Base-by-base conservation (phyloP, 1,140 invertebrate genomes). In the Nasonia giraulti region DNA sequence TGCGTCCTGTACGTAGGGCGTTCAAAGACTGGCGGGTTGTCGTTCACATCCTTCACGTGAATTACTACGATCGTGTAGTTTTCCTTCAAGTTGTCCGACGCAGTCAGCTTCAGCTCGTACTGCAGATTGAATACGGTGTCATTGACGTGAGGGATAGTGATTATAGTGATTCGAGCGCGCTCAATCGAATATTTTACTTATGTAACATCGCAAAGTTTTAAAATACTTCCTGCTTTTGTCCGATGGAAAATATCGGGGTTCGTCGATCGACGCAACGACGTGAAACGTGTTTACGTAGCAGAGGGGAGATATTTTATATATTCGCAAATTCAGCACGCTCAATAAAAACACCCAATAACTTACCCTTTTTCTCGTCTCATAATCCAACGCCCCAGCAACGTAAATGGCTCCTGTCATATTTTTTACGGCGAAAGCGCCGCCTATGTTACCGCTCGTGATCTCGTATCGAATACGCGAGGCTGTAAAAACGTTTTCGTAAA, bases 381-480 rank as follows among this genome's bases (percentile, higher is more conserved):
- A 98, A 93, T 98, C 97, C 87, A 98, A 94, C 68, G 98, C 97
- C 85, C 98, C 97, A 31, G 98, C 98, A 74, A 99, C 98, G 92
- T 98, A 99, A 93, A 99, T 99, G 90, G 97, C 98, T 87, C 98
- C 98, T 85, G 98, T 99, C 95, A 98, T 98, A 92, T 98, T 98
- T 93, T 99, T 98, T 86, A 99, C 98, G 85, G 98, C 98, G 93
- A 99, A 99, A 47, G 98, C 97, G 89, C 98, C 98, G 86, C 98
- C 98, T 95, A 98, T 96, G 96, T 99, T 99, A 94, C 98, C 98
- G 95, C 97, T 98, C 92, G 97, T 99, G 93, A 99, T 99, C 95
- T 99, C 98, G 95, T 99, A 99, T 95, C 98, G 97, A 95, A 99
- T 98, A 95, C 97, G 97, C 93, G 98, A 99, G 91, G 98, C 98